Evolutionary conservation across 2,797 vertebrate species (phyloP).

Genomic region (Otolemur crassicaudatus): DNA sequence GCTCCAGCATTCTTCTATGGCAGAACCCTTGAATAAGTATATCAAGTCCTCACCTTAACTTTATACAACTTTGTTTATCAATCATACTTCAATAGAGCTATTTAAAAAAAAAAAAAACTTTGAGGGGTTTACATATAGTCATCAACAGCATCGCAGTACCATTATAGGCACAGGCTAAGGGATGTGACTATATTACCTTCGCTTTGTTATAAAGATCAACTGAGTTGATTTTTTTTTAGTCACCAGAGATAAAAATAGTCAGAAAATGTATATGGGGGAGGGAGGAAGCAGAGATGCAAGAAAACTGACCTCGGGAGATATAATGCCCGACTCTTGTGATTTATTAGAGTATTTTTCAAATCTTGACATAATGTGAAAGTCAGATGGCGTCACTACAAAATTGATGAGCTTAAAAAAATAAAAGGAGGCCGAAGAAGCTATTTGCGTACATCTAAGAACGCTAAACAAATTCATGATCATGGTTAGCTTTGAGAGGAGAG

Average conservation of each 20-base stretch:
- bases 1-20: slow-evolving; percentile 31
- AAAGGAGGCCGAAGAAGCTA: background rate
- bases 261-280: background rate
- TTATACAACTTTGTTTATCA: background rate
- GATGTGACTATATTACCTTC: background rate
- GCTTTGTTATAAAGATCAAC: slow-evolving; percentile 38
- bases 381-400: background rate
- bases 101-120: background rate
- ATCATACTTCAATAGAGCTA: background rate
- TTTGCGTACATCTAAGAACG: background rate
- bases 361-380: slow-evolving; percentile 20
- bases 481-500: background rate
- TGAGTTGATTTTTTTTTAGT: background rate
- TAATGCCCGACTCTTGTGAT: slow-evolving; percentile 9
- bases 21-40: slow-evolving; percentile 16
- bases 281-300: background rate
- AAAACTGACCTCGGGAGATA: slow-evolving; percentile 22
- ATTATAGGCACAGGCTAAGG: background rate
- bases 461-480: background rate
- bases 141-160: background rate
- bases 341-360: slow-evolving; percentile 46
- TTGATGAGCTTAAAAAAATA: background rate
- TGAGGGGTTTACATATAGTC: background rate
- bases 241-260: background rate
- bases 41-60: background rate